Percentiles rank a stretch among this genome's conserved stretches.
Evolutionary conservation across 1,140 invertebrate genomes (phyloP).

Genomic region (Zaprionus africanus): DNA sequence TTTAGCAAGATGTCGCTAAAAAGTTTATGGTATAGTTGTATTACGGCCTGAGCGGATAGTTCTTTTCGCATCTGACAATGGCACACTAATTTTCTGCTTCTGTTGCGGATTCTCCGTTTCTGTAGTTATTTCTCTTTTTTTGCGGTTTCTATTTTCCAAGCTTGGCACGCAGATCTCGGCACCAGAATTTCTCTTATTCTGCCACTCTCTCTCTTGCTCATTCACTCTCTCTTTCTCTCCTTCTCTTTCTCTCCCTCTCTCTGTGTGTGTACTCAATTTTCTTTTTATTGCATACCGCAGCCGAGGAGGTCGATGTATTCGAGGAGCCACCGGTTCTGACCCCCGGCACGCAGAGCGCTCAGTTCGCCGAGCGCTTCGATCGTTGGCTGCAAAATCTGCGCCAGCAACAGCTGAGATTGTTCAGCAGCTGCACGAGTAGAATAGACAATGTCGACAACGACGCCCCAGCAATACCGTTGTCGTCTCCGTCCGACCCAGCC

Average conservation of each 20-base stretch:
- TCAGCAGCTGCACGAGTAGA: constrained; percentile 76
- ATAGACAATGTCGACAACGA: constrained; percentile 67
- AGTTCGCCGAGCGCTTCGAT: constrained; percentile 69
- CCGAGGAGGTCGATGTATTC: constrained; percentile 47
- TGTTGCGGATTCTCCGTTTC: constrained; percentile 26
- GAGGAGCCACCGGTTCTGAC: constrained; percentile 58
- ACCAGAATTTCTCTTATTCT: constrained; percentile 37
- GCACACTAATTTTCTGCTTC: constrained; percentile 67
- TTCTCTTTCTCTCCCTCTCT: constrained; percentile 29
- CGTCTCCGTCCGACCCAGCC: constrained; percentile 11
- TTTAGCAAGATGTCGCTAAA: constrained; percentile 82
- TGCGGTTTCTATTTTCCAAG: constrained; percentile 31
- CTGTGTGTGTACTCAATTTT: constrained; percentile 38
- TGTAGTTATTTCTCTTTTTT: background rate
- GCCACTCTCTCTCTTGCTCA: constrained; percentile 34
- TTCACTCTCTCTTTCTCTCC: constrained; percentile 39
- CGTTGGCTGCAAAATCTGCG: constrained; percentile 71
- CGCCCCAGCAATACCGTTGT: constrained; percentile 15
- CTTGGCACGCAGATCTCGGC: constrained; percentile 48
- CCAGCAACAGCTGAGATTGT: constrained; percentile 64
- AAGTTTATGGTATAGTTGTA: constrained; percentile 53
- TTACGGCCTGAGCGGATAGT: constrained; percentile 29
- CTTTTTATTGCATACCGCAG: constrained; percentile 64
- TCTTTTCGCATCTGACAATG: constrained; percentile 59
- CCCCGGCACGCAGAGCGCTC: constrained; percentile 61